Evolutionary conservation across 2,113 vertebrate species (phyloP).

Genomic region (Jaculus jaculus): DNA sequence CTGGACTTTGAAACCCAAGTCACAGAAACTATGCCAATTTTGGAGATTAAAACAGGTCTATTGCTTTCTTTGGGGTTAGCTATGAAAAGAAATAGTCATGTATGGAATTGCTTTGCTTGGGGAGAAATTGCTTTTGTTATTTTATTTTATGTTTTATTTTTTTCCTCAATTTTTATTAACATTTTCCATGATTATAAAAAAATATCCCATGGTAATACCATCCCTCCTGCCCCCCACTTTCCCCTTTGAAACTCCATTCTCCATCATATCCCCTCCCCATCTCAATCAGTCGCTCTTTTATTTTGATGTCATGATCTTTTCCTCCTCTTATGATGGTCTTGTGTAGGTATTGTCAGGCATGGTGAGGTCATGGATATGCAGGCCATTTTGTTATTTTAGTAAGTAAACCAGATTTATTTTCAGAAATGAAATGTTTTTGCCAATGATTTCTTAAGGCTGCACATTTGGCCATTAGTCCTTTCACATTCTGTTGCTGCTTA

Average conservation of each 20-base stretch:
- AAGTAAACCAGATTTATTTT: conserved; percentile 53
- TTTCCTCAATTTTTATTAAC: too few relatives aligned
- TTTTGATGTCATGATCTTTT: too few relatives aligned
- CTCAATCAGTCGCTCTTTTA: too few relatives aligned
- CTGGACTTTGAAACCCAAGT: conserved; percentile 51
- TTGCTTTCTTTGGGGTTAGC: not conserved
- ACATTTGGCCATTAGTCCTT: not conserved
- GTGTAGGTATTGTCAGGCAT: too few relatives aligned
- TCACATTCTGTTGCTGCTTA: not conserved
- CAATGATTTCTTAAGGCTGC: conserved; percentile 16
- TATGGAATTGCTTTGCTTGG: conserved; percentile 52
- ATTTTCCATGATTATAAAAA: too few relatives aligned
- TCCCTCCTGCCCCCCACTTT: too few relatives aligned
- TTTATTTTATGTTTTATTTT: too few relatives aligned
- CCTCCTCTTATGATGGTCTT: too few relatives aligned
- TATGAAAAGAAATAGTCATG: conserved; percentile 27
- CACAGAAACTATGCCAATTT: not conserved
- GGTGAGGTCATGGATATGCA: too few relatives aligned
- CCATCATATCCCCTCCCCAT: too few relatives aligned
- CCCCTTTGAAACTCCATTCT: too few relatives aligned
- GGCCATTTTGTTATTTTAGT: conserved; percentile 47
- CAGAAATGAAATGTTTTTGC: conserved; percentile 55
- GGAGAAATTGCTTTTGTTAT: conserved; percentile 41
- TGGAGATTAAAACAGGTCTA: conserved; percentile 49
- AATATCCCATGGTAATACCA: too few relatives aligned